These are phyloP conservation scores for Chromobotia macracanthus DNA, from an alignment of 2,797 vertebrate species.

Conservation along the genomic window DNA sequence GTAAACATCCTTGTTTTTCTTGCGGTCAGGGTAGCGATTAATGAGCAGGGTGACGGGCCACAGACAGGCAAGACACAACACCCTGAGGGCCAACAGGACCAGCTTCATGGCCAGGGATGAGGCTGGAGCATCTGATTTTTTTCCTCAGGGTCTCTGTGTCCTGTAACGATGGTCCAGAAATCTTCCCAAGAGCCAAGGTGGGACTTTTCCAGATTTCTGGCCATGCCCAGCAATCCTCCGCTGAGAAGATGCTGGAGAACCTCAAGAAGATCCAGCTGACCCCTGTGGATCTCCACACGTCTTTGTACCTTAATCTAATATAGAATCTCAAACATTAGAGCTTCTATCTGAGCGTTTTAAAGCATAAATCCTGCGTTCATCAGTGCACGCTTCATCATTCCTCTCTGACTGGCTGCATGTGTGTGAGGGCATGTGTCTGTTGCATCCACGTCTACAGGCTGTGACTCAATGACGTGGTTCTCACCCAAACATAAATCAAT, in stretches of 20 bases:
- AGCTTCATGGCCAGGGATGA: conserved; percentile 69
- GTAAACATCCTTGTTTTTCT: conserved; percentile 77
- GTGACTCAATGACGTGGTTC: conserved; percentile 37
- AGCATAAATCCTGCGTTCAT: background rate
- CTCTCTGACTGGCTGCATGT: background rate
- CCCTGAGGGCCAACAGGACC: conserved; percentile 73
- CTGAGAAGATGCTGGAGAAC: background rate
- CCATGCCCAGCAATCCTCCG: conserved; percentile 23
- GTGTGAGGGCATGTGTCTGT: background rate
- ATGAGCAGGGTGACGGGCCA: conserved; percentile 71
- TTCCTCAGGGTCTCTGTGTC: background rate
- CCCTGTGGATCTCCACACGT: background rate
- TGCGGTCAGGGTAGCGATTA: conserved; percentile 70
- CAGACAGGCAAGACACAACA: conserved; percentile 74
- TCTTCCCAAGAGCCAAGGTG: background rate
- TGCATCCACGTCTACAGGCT: conserved; percentile 7
- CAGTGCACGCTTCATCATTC: background rate
- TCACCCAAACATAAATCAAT: conserved; percentile 79
- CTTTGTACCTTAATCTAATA: background rate
- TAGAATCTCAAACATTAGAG: background rate
- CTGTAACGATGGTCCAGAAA: conserved; percentile 5
- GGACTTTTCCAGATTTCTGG: background rate
- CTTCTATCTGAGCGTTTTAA: background rate
- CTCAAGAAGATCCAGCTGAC: background rate
- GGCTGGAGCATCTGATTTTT: background rate